Base-by-base conservation (phyloP, 2,888 invertebrate genomes). In the Eupithecia centaureata region DNA sequence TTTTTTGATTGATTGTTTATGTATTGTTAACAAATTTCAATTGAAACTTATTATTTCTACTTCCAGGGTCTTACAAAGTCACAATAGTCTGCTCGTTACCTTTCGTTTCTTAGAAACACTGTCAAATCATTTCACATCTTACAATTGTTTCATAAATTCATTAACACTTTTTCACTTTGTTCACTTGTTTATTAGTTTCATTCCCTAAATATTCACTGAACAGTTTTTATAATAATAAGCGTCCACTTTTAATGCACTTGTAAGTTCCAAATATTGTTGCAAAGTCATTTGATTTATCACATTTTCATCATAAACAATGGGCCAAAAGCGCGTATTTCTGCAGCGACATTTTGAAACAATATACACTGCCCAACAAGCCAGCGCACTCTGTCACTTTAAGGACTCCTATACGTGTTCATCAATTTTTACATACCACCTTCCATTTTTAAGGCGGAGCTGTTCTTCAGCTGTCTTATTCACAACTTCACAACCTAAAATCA, bases 341-440 rank as follows among this genome's bases (percentile, higher is more conserved):
- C 85, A 86, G 85, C 89, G 86, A 89, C 92, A 92, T 92, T 92
- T 91, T 91, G 87, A 91, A 90, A 92, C 91, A 93, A 92, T 91
- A 92, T 92, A 90, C 92, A 91, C 93, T 88, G 91, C 86, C 89
- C 92, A 84, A 87, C 92, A 88, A 88, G 90, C 92, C 90, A 91
- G 91, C 92, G 88, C 88, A 90, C 92, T 93, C 92, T 93, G 92
- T 92, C 93, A 93, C 91, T 92, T 89, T 92, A 92, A 92, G 91
- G 91, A 92, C 92, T 92, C 86, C 91, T 91, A 93, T 92, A 92
- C 91, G 91, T 92, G 92, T 93, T 92, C 92, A 93, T 93, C 89
- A 93, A 93, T 93, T 93, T 93, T 93, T 93, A 93, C 92, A 93
- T 92, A 92, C 93, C 92, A 93, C 92, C 93, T 93, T 92, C 93